These are phyloP conservation scores for Scomber scombrus DNA, from an alignment of 2,113 vertebrate genomes.

Conservation along the genomic window DNA sequence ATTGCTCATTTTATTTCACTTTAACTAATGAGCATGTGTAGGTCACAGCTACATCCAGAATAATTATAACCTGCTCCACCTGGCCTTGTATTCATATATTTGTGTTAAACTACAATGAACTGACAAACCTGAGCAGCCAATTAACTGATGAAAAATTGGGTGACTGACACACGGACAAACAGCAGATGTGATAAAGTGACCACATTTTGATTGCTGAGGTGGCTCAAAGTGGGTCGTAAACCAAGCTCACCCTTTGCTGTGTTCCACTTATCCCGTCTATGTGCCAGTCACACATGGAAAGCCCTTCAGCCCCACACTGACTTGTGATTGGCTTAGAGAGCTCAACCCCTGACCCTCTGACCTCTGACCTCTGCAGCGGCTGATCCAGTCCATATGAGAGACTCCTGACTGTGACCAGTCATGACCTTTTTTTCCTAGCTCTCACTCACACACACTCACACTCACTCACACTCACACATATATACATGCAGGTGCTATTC, in stretches of 20 bases:
- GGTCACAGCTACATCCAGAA: not conserved
- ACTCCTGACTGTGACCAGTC: constrained; percentile 75
- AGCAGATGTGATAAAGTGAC: constrained; percentile 39
- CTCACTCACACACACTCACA: constrained; percentile 25
- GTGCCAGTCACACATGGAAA: constrained; percentile 64
- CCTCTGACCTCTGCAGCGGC: constrained; percentile 64
- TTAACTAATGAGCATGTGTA: not conserved
- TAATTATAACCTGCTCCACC: not conserved
- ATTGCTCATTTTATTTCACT: not conserved
- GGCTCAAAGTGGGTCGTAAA: constrained; percentile 51
- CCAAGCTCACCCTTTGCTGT: constrained; percentile 39
- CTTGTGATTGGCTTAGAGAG: constrained; percentile 69
- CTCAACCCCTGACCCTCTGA: constrained; percentile 62
- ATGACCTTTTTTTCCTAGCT: constrained; percentile 57
- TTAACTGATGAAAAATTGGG: not conserved
- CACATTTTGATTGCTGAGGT: constrained; percentile 21
- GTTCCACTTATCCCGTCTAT: constrained; percentile 67
- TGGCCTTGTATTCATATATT: not conserved
- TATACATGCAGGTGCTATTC: constrained; percentile 47
- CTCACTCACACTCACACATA: constrained; percentile 21
- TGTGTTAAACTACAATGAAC: not conserved
- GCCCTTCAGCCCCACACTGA: constrained; percentile 56
- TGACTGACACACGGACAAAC: constrained; percentile 10
- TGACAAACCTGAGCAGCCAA: constrained; percentile 7
- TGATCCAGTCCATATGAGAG: constrained; percentile 81